A percentile compares a stretch with the other conserved stretches of the same genome.
Evolutionary conservation across 2,888 invertebrate species (phyloP).

Genomic region (Congeria kusceri): DNA sequence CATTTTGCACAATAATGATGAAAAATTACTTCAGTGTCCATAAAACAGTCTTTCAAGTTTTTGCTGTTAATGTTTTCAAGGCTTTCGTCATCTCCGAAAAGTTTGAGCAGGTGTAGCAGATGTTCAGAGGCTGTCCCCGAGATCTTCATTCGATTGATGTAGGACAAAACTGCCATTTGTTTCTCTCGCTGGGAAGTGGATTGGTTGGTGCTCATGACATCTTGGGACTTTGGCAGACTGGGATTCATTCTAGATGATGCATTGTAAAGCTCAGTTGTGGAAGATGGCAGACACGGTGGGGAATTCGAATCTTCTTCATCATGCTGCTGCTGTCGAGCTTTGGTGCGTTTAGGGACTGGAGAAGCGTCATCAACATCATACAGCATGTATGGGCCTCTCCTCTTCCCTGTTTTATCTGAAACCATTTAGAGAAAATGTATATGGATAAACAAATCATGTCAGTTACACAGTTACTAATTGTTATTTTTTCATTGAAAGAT

Average conservation of each 20-base stretch:
- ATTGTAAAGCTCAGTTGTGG: not conserved
- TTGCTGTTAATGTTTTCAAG: not conserved
- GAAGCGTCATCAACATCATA: not conserved
- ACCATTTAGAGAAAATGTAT: no score
- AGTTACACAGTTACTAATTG: no score
- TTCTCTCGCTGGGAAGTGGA: not conserved
- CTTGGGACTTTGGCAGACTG: no score
- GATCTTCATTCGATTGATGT: not conserved
- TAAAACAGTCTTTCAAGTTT: not conserved
- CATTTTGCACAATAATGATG: conserved; percentile 7
- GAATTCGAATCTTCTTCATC: not conserved
- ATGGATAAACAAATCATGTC: no score
- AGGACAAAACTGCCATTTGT: not conserved
- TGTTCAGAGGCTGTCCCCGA: conserved; percentile 2
- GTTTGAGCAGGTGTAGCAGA: not conserved
- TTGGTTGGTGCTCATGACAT: no score
- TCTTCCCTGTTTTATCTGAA: not conserved
- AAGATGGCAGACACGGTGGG: not conserved
- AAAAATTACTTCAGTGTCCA: not conserved
- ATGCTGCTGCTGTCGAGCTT: not conserved
- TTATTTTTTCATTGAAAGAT: no score
- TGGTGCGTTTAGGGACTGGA: not conserved
- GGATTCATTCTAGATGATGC: not conserved
- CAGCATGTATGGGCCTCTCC: not conserved
- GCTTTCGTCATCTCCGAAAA: not conserved